Conservation (phyloP, 2,888 invertebrate genomes). For the Steinernema scapterisci region DNA sequence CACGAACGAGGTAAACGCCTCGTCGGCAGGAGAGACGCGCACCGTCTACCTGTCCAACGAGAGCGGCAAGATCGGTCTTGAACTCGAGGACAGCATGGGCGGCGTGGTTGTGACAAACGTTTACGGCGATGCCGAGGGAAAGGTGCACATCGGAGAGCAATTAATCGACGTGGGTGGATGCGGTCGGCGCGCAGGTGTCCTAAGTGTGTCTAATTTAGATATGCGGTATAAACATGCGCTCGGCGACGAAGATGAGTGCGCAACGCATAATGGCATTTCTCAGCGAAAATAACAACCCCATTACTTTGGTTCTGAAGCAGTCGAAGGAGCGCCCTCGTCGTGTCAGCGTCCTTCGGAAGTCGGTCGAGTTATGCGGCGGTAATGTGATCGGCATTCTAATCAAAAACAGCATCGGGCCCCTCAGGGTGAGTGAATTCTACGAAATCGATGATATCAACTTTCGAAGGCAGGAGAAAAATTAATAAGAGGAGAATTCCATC, state of each 20-base stretch:
- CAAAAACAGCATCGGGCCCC: slow-evolving; percentile 46
- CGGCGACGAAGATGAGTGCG: slow-evolving; percentile 41
- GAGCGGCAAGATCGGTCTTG: slow-evolving; percentile 27
- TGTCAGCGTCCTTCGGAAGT: slow-evolving; percentile 44
- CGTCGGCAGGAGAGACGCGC: neutral
- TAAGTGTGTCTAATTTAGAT: slow-evolving; percentile 34
- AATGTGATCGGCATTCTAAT: slow-evolving; percentile 51
- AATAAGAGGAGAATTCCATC: too few species aligned
- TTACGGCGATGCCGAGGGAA: slow-evolving; percentile 37
- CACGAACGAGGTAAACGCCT: slow-evolving; percentile 7
- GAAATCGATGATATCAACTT: too few species aligned
- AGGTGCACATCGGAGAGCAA: slow-evolving; percentile 42
- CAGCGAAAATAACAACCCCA: slow-evolving; percentile 29
- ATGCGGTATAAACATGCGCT: slow-evolving; percentile 46
- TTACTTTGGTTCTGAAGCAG: slow-evolving; percentile 3
- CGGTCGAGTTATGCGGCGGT: slow-evolving; percentile 51
- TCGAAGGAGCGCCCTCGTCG: slow-evolving; percentile 10
- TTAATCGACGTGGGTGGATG: slow-evolving; percentile 42
- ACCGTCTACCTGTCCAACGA: slow-evolving; percentile 15
- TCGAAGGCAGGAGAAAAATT: too few species aligned
- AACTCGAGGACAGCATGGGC: slow-evolving; percentile 35
- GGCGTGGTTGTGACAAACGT: slow-evolving; percentile 42
- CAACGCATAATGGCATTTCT: slow-evolving; percentile 26
- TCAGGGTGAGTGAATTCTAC: slow-evolving; percentile 24
- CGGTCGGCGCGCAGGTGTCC: neutral